Conservation (phyloP, 2,888 invertebrate species). For the Neuroscelio doddi region DNA sequence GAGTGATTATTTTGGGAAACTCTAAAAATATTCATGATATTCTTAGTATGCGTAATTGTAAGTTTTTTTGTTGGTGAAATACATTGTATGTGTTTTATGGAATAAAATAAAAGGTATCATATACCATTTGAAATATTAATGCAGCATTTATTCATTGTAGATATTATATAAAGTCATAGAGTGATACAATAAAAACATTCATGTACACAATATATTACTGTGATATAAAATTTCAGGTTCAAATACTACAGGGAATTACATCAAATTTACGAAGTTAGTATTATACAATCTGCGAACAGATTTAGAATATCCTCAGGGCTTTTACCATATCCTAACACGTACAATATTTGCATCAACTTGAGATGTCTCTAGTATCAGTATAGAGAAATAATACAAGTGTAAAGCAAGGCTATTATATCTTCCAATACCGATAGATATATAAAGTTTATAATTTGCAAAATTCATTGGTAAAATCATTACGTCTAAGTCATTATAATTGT, state of each 20-base stretch:
- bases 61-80: too few species aligned
- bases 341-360: constrained; percentile 39
- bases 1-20: too few species aligned
- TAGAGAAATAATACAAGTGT: constrained; percentile 37
- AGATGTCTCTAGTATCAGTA: constrained; percentile 28
- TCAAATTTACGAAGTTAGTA: constrained; percentile 32
- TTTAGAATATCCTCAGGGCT: constrained; percentile 31
- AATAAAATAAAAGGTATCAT: too few species aligned
- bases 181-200: background rate
- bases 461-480: constrained; percentile 43
- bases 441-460: constrained; percentile 39
- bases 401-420: constrained; percentile 39
- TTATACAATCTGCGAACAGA: constrained; percentile 40
- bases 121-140: too few species aligned
- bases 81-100: too few species aligned
- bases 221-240: constrained; percentile 33
- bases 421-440: constrained; percentile 32
- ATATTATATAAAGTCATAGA: background rate
- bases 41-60: too few species aligned
- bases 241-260: constrained; percentile 15
- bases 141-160: background rate
- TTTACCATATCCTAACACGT: constrained; percentile 32
- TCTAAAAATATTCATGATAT: too few species aligned
- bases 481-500: constrained; percentile 24
- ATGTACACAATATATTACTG: constrained; percentile 4